Base-by-base conservation (phyloP, 2,797 vertebrate species). In the Mormyrops attenuatus region DNA sequence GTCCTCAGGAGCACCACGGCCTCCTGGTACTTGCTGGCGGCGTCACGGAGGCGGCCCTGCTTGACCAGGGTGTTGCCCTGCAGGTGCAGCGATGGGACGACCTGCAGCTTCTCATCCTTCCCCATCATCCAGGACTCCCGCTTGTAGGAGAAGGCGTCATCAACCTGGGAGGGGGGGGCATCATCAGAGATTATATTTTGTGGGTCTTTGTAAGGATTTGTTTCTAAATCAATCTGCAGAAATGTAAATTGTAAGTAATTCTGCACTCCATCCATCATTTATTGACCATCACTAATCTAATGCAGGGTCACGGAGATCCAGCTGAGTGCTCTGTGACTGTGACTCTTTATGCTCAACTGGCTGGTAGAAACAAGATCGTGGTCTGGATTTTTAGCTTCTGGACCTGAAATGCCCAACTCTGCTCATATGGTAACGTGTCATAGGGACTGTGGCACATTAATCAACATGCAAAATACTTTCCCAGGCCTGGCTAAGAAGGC, bases 111-210 rank as follows among this genome's bases (percentile, higher is more conserved):
- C 94, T 98, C 97, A 73, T 97, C 97, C 84, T 96, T 97, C 88
- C 94, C 97, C 97, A 97, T 97, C 93, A 97, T 97, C 97, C 97
- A 98, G 0, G 97, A 97, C 93, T 97, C 97, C 3, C 96, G 95
- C 85, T 96, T 94, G 94, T 97, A 97, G 0, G 97, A 97, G 0
- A 96, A 94, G 52, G 96, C 96, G 73, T 97, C 97, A 85, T 97
- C 97, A 69, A 97, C 97, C 97, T 97, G 93, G 9, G 0, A 30
- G 41, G 49, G 22, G 0, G 0, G 44, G 26, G 8, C 1, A 50
- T 85, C 44, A 13, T 49, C n/a, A 22, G 22, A 22, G n/a, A 49
- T 49, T 26, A 49, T 52, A 50, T 85, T 85, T 22, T 85, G 38
- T 49, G 80, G 80, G 41, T 49, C 47, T 55, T 86, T 55, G 85